Evolutionary conservation across 2,113 vertebrate species (phyloP).

Genomic region (Syngnathoides biaculeatus): DNA sequence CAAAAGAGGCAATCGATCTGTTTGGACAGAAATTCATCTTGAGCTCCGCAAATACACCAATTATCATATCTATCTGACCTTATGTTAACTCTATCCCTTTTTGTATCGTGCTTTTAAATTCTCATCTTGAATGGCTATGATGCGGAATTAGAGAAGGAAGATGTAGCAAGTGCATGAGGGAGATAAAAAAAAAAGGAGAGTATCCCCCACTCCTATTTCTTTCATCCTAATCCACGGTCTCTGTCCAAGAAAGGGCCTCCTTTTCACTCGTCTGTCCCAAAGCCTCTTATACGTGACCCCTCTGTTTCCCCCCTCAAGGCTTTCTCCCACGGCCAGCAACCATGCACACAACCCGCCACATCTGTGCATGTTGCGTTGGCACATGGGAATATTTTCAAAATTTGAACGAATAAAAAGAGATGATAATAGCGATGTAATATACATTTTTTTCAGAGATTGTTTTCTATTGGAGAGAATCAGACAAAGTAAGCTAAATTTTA

Average conservation of each 20-base stretch:
- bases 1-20: conserved; percentile 63
- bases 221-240: conserved; percentile 68
- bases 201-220: conserved; percentile 63
- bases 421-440: background rate
- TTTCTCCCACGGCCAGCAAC: conserved; percentile 61
- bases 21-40: conserved; percentile 39
- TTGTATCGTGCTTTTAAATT: conserved; percentile 24
- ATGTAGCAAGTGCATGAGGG: conserved; percentile 49
- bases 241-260: conserved; percentile 72
- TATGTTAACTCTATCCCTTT: conserved; percentile 4
- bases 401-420: background rate
- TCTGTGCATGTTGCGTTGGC: conserved; percentile 21
- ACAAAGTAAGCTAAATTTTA: no score
- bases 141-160: conserved; percentile 44
- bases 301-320: conserved; percentile 39
- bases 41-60: conserved; percentile 15
- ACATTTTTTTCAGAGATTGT: background rate
- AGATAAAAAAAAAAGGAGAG: conserved; percentile 51
- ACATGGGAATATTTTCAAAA: background rate
- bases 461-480: no score
- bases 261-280: conserved; percentile 69
- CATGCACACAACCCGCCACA: conserved; percentile 26
- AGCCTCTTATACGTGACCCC: conserved; percentile 71
- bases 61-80: conserved; percentile 35
- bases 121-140: conserved; percentile 32